These are phyloP conservation scores for Cataglyphis cursor DNA, from an alignment of 2,888 invertebrate species.

Conservation along the genomic window DNA sequence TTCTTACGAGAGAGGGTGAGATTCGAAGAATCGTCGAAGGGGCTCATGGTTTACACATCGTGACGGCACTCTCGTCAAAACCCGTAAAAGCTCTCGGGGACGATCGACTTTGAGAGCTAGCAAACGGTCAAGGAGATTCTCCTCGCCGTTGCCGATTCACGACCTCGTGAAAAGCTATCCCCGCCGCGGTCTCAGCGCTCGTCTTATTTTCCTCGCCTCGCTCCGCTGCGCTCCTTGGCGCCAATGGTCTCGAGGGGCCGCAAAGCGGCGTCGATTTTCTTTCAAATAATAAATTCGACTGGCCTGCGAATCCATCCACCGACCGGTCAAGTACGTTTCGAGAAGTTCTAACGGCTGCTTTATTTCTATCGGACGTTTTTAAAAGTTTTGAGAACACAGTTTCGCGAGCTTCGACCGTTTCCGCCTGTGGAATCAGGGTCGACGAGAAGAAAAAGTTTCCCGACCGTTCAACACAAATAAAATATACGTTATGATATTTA, in stretches of 20 bases:
- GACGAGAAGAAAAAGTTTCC: constrained; percentile 29
- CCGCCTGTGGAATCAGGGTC: constrained; percentile 32
- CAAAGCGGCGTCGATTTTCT: constrained; percentile 63
- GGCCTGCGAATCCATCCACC: constrained; percentile 15
- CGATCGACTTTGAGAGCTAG: constrained; percentile 74
- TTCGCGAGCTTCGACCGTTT: constrained; percentile 24
- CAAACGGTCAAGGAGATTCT: constrained; percentile 79
- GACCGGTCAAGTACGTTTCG: constrained; percentile 54
- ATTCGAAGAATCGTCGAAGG: constrained; percentile 72
- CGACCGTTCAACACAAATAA: constrained; percentile 16
- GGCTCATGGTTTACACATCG: constrained; percentile 84
- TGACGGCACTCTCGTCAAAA: constrained; percentile 78
- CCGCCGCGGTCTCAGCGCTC: constrained; percentile 64
- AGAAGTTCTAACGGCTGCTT: constrained; percentile 57
- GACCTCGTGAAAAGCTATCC: constrained; percentile 72
- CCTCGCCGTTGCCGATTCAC: constrained; percentile 74
- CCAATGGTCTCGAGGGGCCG: constrained; percentile 35
- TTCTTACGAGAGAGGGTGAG: constrained; percentile 62
- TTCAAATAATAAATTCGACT: constrained; percentile 71
- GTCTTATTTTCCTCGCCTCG: constrained; percentile 58
- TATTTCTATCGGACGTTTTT: constrained; percentile 71
- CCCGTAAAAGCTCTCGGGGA: constrained; percentile 80
- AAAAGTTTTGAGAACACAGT: constrained; percentile 69
- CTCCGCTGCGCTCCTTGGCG: constrained; percentile 10
- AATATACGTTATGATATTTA: constrained; percentile 23